These are phyloP conservation scores for Chrysolina haemoptera DNA, from an alignment of 2,888 invertebrate species.

Conservation along the genomic window DNA sequence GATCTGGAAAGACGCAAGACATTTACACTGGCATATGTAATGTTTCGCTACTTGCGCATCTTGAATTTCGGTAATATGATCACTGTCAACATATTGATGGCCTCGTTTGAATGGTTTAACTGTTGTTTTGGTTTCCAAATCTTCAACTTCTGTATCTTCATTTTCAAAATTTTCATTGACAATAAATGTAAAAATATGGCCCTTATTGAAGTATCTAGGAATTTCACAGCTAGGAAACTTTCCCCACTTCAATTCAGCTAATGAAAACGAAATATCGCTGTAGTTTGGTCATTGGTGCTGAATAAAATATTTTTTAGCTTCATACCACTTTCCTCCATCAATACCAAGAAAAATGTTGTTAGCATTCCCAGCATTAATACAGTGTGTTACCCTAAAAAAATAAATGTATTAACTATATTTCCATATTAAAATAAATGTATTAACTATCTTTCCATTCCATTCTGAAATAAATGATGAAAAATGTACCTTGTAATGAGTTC, in stretches of 20 bases:
- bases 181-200: background rate
- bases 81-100: slow-evolving; percentile 10
- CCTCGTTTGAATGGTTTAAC: slow-evolving; percentile 1
- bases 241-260: slow-evolving; percentile 7
- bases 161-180: slow-evolving; percentile 2
- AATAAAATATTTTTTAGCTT: background rate
- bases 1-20: slow-evolving; percentile 1
- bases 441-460: background rate
- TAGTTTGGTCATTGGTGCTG: background rate
- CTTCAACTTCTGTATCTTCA: slow-evolving; percentile 7
- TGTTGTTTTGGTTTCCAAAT: slow-evolving; percentile 1
- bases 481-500: background rate
- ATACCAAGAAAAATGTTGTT: background rate
- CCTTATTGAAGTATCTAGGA: slow-evolving; percentile 1
- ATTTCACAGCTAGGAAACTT: slow-evolving; percentile 9
- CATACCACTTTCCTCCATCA: slow-evolving; percentile 1
- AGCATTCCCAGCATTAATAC: slow-evolving; percentile 4
- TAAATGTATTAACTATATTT: background rate
- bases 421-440: background rate
- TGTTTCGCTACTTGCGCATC: background rate
- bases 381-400: slow-evolving; percentile 2
- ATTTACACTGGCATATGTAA: slow-evolving; percentile 13
- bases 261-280: slow-evolving; percentile 3
- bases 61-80: background rate
- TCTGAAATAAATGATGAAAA: background rate